phyloP scores from a whole-genome alignment of 2,113 vertebrate genomes.

The Hystrix cristata region DNA sequence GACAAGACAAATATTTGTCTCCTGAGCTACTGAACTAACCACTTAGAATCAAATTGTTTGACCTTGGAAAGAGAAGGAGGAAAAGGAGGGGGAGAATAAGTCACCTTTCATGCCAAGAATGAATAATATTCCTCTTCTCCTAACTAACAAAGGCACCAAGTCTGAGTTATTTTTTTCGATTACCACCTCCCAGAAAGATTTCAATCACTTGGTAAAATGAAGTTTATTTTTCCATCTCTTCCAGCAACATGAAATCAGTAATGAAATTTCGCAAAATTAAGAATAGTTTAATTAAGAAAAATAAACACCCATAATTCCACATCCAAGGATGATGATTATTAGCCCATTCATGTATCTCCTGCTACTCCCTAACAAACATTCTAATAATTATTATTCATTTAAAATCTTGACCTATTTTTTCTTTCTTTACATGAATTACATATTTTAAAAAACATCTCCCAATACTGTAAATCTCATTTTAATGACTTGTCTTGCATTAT shows the following conservation, averaged over 20 bases:
- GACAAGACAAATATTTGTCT: conserved; percentile 48
- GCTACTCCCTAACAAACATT: neutral
- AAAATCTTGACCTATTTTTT: neutral
- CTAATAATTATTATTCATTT: conserved; percentile 38
- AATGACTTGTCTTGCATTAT: conserved; percentile 20
- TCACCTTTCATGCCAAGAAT: conserved; percentile 69
- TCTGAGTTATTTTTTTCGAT: conserved; percentile 66
- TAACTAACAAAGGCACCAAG: conserved; percentile 52
- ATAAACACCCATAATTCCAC: neutral
- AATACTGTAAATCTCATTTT: conserved; percentile 32
- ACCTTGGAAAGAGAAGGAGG: conserved; percentile 8
- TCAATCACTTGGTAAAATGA: conserved; percentile 59
- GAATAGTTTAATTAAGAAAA: conserved; percentile 56
- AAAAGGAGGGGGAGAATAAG: neutral
- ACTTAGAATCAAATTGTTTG: conserved; percentile 45
- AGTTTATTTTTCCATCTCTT: conserved; percentile 29
- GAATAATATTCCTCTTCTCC: conserved; percentile 46
- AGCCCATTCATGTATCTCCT: conserved; percentile 27
- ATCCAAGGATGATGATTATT: neutral
- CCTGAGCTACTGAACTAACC: conserved; percentile 1
- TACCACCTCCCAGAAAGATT: conserved; percentile 59
- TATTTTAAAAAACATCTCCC: conserved; percentile 22
- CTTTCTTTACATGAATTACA: neutral
- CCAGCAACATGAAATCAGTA: neutral
- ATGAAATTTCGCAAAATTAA: conserved; percentile 62